Conservation (phyloP, 2,113 vertebrate species). For the Eclectus roratus region DNA sequence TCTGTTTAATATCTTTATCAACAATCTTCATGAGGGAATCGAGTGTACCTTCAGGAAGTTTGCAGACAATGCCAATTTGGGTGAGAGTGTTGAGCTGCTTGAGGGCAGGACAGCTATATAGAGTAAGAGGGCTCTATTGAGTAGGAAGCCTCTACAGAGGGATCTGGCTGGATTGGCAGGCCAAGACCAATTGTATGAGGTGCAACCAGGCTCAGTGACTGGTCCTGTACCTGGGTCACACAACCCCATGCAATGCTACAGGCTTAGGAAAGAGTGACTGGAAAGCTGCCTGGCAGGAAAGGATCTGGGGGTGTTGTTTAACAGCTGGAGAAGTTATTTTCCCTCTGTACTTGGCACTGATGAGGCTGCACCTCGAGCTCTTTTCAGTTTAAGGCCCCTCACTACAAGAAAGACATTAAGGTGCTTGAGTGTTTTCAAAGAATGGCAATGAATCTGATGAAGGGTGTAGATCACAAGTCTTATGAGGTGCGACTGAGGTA, state of each 20-base stretch:
- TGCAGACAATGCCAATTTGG: not conserved
- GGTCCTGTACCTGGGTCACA: not conserved
- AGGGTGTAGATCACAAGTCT: not conserved
- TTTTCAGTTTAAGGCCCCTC: not conserved
- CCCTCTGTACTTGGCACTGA: accelerated
- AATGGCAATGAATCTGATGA: accelerated
- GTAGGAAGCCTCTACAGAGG: not conserved
- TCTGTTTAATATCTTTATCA: not conserved
- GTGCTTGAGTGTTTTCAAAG: not conserved
- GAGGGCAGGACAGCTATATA: not conserved
- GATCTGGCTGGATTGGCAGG: not conserved
- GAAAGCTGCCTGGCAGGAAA: not conserved
- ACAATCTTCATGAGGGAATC: not conserved
- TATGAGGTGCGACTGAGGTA: not conserved
- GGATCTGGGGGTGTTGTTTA: accelerated
- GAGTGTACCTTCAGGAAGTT: not conserved
- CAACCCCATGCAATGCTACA: not conserved
- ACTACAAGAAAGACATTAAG: not conserved
- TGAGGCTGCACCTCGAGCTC: not conserved
- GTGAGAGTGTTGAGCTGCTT: not conserved
- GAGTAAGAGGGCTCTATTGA: not conserved
- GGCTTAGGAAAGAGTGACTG: not conserved
- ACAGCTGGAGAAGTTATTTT: not conserved
- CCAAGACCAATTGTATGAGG: not conserved
- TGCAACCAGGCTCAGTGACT: not conserved